These are phyloP conservation scores for Etheostoma spectabile DNA, from an alignment of 2,113 vertebrate genomes.

Conservation along the genomic window DNA sequence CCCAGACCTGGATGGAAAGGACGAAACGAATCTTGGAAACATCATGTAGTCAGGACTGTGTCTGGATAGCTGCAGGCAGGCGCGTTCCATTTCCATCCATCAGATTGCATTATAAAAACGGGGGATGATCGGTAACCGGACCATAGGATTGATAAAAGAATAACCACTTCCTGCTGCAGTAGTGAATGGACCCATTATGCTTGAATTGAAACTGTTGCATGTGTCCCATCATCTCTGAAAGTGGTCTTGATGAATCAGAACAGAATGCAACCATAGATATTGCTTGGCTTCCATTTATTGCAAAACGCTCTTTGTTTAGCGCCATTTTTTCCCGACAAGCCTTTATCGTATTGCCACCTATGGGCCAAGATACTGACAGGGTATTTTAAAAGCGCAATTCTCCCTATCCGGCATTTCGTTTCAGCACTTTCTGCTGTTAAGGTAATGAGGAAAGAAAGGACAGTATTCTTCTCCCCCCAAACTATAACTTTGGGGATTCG, in stretches of 20 bases:
- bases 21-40: conserved; percentile 12
- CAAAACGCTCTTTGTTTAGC: conserved; percentile 45
- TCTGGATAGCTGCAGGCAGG: conserved; percentile 29
- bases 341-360: conserved; percentile 76
- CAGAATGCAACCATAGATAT: conserved; percentile 55
- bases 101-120: conserved; percentile 32
- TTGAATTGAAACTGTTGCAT: conserved; percentile 24
- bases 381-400: conserved; percentile 79
- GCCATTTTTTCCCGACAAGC: conserved; percentile 37
- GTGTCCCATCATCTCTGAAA: conserved; percentile 36
- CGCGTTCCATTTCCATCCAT: conserved; percentile 28
- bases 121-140: conserved; percentile 33
- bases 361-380: conserved; percentile 77
- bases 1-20: conserved; percentile 29
- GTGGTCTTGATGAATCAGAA: conserved; percentile 56
- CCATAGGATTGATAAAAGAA: conserved; percentile 40
- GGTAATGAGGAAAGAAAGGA: conserved; percentile 88
- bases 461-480: conserved; percentile 80
- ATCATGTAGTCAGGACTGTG: conserved; percentile 37
- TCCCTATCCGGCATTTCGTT: conserved; percentile 75
- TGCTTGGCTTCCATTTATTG: conserved; percentile 46
- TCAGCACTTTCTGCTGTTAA: conserved; percentile 81
- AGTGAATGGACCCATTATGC: conserved; percentile 26
- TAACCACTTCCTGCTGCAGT: conserved; percentile 11
- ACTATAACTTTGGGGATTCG: conserved; percentile 85